phyloP scores from a whole-genome alignment of 2,888 invertebrate genomes.

The Pinctada fucata region DNA sequence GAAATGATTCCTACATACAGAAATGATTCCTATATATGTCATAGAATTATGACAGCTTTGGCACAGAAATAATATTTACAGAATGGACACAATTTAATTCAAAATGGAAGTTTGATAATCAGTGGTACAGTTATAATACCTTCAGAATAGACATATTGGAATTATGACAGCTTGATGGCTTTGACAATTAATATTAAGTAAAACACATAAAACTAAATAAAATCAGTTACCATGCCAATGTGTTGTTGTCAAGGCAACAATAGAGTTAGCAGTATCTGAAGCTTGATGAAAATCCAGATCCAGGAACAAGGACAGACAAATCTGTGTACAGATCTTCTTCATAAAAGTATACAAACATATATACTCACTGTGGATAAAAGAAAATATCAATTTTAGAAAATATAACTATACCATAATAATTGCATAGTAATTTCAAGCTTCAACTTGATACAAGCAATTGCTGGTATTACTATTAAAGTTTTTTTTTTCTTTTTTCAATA shows the following conservation, averaged over 20 bases:
- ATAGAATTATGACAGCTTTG: not conserved
- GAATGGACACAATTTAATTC: not conserved
- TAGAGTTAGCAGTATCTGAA: slow-evolving; percentile 51
- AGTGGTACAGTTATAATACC: not conserved
- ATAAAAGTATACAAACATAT: slow-evolving; percentile 62
- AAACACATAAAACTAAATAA: not conserved
- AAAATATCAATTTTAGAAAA: not conserved
- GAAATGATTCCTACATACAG: slow-evolving; percentile 65
- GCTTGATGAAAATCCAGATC: slow-evolving; percentile 63
- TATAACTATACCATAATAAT: not conserved
- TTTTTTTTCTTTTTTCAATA: too few relatives aligned
- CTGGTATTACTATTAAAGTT: too few relatives aligned
- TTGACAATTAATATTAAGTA: too few relatives aligned
- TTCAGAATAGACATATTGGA: not conserved
- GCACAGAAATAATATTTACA: not conserved
- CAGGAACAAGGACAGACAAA: slow-evolving; percentile 69
- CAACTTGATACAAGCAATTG: not conserved
- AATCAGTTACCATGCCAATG: slow-evolving; percentile 70
- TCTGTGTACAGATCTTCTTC: slow-evolving; percentile 63
- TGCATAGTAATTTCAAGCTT: too few relatives aligned
- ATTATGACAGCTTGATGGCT: too few relatives aligned
- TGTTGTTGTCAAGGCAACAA: slow-evolving; percentile 62
- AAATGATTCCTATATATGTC: not conserved
- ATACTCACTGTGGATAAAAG: slow-evolving; percentile 48
- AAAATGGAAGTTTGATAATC: not conserved